phyloP scores from a whole-genome alignment of 2,113 vertebrate genomes.

The Protomyctophum bolini region DNA sequence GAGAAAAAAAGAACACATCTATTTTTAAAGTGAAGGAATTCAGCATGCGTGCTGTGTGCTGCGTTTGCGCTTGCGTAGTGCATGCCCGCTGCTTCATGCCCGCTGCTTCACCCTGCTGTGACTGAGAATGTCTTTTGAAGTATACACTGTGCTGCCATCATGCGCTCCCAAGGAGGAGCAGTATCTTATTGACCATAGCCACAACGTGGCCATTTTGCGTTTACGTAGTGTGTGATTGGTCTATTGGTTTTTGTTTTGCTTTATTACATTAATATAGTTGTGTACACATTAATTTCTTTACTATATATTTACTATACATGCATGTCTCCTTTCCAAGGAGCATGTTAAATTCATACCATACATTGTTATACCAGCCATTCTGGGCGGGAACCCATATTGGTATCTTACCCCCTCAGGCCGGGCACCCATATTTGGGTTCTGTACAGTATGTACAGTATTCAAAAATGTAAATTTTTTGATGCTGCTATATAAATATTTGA shows the following conservation, averaged over 20 bases:
- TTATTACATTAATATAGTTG: neutral
- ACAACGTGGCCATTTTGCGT: neutral
- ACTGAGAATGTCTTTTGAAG: slow-evolving; percentile 10
- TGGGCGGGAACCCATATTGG: no score
- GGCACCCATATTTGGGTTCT: no score
- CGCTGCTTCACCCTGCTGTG: slow-evolving; percentile 50
- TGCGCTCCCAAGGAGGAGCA: slow-evolving; percentile 33
- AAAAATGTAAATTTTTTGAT: no score
- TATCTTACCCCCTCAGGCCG: no score
- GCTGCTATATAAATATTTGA: no score
- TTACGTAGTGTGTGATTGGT: neutral
- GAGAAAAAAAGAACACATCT: slow-evolving; percentile 84
- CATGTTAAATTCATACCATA: no score
- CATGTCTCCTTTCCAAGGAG: no score
- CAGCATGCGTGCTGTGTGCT: slow-evolving; percentile 45
- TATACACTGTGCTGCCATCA: slow-evolving; percentile 53
- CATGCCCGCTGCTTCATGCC: neutral
- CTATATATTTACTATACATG: no score
- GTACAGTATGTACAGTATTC: no score
- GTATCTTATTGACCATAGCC: neutral
- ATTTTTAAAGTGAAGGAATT: slow-evolving; percentile 90
- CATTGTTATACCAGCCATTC: no score
- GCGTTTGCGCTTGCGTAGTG: slow-evolving; percentile 27
- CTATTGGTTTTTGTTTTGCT: neutral
- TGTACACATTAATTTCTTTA: no score